Percentiles rank a stretch among this genome's conserved stretches.
These are phyloP conservation scores for Mesitornis unicolor DNA, from an alignment of 2,113 vertebrate species.

Conservation along the genomic window DNA sequence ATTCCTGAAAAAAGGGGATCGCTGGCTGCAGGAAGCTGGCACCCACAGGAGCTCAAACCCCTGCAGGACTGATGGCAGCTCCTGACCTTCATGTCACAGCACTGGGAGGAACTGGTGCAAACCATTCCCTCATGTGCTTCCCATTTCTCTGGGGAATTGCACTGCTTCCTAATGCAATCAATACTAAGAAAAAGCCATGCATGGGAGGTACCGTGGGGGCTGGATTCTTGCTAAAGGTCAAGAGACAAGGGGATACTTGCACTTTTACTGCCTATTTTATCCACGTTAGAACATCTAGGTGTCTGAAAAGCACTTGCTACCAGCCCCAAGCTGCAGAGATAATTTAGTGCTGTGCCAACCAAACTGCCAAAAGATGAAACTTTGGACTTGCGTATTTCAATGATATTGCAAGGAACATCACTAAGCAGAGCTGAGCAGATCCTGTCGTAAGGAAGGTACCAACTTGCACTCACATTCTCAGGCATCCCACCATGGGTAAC, in stretches of 20 bases:
- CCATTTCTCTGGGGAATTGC: neutral
- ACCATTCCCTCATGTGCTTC: neutral
- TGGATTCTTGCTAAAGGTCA: neutral
- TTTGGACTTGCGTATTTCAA: neutral
- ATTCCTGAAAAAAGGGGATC: neutral
- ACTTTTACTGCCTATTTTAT: neutral
- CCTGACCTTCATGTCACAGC: neutral
- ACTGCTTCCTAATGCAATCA: neutral
- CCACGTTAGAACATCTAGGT: neutral
- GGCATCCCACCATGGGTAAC: neutral
- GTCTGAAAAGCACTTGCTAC: neutral
- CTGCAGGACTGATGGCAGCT: neutral
- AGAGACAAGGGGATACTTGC: neutral
- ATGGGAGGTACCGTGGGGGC: neutral
- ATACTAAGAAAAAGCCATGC: neutral
- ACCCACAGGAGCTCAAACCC: neutral
- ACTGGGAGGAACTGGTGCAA: neutral
- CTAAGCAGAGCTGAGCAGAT: neutral
- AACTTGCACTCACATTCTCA: neutral
- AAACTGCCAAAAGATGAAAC: neutral
- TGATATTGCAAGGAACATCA: neutral
- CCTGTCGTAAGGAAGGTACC: slow-evolving; percentile 6
- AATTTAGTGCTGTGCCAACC: slow-evolving; percentile 16
- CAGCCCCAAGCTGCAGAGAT: neutral
- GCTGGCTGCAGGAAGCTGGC: neutral